phyloP scores from a whole-genome alignment of 2,797 vertebrate genomes.

The Crossoptilon crossoptilon region DNA sequence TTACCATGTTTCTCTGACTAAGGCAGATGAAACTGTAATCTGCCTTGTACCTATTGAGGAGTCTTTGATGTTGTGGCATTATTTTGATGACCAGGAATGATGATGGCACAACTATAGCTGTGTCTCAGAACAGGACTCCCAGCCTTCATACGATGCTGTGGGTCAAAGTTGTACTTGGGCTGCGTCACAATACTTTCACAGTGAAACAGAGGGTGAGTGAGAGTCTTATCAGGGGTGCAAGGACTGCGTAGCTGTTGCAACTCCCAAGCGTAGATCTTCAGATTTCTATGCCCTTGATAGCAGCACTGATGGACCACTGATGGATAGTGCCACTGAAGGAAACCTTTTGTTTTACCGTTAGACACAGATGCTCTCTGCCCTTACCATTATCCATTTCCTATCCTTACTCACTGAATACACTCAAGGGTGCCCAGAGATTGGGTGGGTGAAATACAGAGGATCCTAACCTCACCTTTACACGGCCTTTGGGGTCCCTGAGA shows the following conservation, averaged over 20 bases:
- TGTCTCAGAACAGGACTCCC: not conserved
- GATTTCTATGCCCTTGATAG: not conserved
- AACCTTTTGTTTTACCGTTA: not conserved
- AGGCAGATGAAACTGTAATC: not conserved
- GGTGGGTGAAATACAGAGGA: not conserved
- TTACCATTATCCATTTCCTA: not conserved
- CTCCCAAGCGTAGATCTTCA: not conserved
- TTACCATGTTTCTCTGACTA: not conserved
- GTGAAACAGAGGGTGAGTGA: not conserved
- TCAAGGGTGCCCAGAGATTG: not conserved
- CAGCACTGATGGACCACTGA: not conserved
- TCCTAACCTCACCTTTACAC: not conserved
- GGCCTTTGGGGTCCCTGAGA: not conserved
- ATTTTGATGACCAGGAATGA: not conserved
- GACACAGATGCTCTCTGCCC: accelerated
- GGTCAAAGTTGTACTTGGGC: not conserved
- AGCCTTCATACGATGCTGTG: accelerated
- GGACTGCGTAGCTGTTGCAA: accelerated
- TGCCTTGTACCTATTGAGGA: accelerated
- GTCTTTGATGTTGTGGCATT: accelerated
- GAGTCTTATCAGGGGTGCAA: not conserved
- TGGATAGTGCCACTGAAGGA: not conserved
- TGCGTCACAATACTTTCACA: accelerated
- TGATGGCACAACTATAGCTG: accelerated
- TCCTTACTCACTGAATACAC: not conserved